Conservation (phyloP, 2,888 invertebrate species). For the Dexiosoma caninum region DNA sequence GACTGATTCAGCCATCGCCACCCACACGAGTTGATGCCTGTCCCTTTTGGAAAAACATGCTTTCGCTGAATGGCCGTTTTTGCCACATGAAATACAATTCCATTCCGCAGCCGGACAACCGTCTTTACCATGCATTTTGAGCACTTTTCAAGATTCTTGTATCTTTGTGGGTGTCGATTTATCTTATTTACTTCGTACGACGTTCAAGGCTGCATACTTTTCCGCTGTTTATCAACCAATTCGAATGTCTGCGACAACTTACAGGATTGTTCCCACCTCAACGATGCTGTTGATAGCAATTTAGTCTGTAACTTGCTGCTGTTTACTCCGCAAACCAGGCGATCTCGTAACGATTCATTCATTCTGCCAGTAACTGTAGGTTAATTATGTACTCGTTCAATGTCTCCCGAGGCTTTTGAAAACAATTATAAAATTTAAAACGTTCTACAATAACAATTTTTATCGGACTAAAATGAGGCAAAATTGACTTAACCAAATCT, state of each 20-base stretch:
- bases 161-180: too few relatives aligned
- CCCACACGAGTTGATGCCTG: too few relatives aligned
- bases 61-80: too few relatives aligned
- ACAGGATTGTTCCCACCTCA: neutral
- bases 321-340: constrained; percentile 7
- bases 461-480: neutral
- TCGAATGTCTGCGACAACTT: neutral
- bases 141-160: constrained; percentile 13
- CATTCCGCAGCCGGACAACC: constrained; percentile 1
- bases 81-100: too few relatives aligned
- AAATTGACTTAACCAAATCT: neutral
- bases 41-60: too few relatives aligned
- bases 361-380: neutral
- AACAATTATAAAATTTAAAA: constrained; percentile 11
- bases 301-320: too few relatives aligned
- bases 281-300: neutral
- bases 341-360: too few relatives aligned
- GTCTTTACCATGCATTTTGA: neutral
- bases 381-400: too few relatives aligned
- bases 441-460: constrained; percentile 13
- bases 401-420: neutral
- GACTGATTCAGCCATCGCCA: too few relatives aligned
- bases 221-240: too few relatives aligned
- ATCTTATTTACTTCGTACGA: neutral
- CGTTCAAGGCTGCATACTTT: neutral